Percentiles rank a stretch among this genome's conserved stretches.
Evolutionary conservation across 1,140 invertebrate genomes (phyloP).

Genomic region (Hyposmocoma kahamanoa): DNA sequence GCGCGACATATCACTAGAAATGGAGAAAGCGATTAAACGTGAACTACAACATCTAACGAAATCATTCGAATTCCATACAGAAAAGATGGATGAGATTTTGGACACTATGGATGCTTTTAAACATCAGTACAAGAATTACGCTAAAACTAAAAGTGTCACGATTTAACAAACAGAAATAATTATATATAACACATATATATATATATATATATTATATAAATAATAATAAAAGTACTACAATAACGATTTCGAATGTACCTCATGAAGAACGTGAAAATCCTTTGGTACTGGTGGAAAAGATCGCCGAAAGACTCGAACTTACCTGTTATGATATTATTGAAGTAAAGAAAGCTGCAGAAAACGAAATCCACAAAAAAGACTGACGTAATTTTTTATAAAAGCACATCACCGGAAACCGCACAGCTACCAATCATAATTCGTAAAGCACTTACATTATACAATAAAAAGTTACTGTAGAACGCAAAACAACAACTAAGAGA

Average conservation of each 20-base stretch:
- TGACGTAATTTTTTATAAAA: neutral
- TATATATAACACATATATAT: neutral
- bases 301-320: neutral
- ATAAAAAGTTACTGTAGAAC: conserved; percentile 8
- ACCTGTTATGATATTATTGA: neutral
- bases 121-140: neutral
- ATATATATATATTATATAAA: neutral
- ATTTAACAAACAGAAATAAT: neutral
- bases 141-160: neutral
- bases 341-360: neutral
- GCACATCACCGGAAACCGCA: neutral
- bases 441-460: conserved; percentile 11
- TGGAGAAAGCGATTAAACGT: neutral
- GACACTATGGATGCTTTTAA: neutral
- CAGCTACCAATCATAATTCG: neutral
- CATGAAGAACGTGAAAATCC: too few species aligned
- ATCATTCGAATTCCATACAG: neutral
- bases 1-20: neutral
- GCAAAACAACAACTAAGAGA: conserved; percentile 7
- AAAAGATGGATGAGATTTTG: neutral
- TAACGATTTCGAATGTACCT: too few species aligned
- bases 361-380: neutral
- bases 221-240: neutral
- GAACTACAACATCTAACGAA: neutral
- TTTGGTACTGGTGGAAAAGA: too few species aligned